Evolutionary conservation across 2,888 invertebrate genomes (phyloP).

Genomic region (Artemia sinica): DNA sequence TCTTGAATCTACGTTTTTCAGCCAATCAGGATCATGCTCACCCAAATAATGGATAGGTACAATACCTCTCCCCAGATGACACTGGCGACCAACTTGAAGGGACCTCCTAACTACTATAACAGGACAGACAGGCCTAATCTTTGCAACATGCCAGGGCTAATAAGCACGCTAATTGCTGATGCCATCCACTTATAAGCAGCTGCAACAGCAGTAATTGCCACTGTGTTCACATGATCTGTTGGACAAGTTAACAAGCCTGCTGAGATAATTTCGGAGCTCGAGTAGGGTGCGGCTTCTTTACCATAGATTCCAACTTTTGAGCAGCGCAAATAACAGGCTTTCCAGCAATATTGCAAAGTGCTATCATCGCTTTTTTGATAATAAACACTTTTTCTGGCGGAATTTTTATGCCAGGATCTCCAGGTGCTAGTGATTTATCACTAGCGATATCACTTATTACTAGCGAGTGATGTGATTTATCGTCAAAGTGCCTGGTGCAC

Average conservation of each 20-base stretch:
- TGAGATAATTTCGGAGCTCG: conserved; percentile 22
- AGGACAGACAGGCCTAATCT: conserved; percentile 83
- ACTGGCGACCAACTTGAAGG: conserved; percentile 68
- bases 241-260: not conserved
- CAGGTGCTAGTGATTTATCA: conserved; percentile 18
- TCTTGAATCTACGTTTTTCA: conserved; percentile 74
- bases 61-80: conserved; percentile 79
- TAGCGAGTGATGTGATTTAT: too few species aligned
- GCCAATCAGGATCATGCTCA: conserved; percentile 52
- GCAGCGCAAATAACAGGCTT: conserved; percentile 23
- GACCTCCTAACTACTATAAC: conserved; percentile 77
- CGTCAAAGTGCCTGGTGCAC: too few species aligned
- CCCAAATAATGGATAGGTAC: conserved; percentile 49
- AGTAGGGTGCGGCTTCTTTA: conserved; percentile 20
- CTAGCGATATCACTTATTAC: too few species aligned
- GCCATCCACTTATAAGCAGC: conserved; percentile 77
- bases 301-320: conserved; percentile 24
- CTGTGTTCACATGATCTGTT: conserved; percentile 38
- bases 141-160: conserved; percentile 67
- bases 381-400: not conserved
- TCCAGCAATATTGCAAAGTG: not conserved
- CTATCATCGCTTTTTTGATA: conserved; percentile 21
- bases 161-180: conserved; percentile 70
- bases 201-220: conserved; percentile 86
- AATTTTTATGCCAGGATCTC: conserved; percentile 21